A percentile compares a stretch with the other conserved stretches of the same genome.
These are phyloP conservation scores for Myripristis jacobus DNA, from an alignment of 2,797 vertebrate genomes.

Conservation along the genomic window DNA sequence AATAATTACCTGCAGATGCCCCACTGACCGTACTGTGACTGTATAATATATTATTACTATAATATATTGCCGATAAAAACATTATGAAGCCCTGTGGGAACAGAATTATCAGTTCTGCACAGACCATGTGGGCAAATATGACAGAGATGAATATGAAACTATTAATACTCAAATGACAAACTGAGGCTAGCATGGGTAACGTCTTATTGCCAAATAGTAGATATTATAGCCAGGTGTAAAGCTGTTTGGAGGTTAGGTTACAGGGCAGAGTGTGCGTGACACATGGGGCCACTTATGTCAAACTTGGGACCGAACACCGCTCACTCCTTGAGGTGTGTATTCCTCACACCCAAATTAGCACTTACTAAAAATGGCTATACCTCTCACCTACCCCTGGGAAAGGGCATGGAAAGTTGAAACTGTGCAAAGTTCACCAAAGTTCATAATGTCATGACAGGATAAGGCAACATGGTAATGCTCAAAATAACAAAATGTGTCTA, in stretches of 20 bases:
- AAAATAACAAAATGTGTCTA: neutral
- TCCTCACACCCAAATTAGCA: conserved; percentile 54
- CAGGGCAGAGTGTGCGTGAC: too few relatives aligned
- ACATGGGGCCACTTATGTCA: conserved; percentile 16
- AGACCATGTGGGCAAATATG: neutral
- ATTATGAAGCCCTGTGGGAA: too few relatives aligned
- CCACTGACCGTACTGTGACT: too few relatives aligned
- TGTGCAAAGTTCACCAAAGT: conserved; percentile 42
- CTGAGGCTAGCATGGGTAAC: too few relatives aligned
- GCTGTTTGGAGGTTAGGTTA: too few relatives aligned
- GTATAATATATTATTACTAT: too few relatives aligned
- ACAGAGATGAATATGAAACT: neutral
- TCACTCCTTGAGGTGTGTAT: conserved; percentile 43
- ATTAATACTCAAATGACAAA: neutral
- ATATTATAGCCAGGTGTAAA: too few relatives aligned
- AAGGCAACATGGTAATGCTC: too few relatives aligned
- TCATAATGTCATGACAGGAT: conserved; percentile 13
- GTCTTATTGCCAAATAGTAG: too few relatives aligned
- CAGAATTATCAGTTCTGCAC: too few relatives aligned
- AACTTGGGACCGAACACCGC: conserved; percentile 1
- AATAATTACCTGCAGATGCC: too few relatives aligned
- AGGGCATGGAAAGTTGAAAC: conserved; percentile 15
- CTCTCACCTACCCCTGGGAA: conserved; percentile 54
- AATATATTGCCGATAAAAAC: too few relatives aligned
- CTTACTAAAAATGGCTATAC: conserved; percentile 12